These are phyloP conservation scores for Meiosimyza platycephala DNA, from an alignment of 2,888 invertebrate species.

Conservation along the genomic window DNA sequence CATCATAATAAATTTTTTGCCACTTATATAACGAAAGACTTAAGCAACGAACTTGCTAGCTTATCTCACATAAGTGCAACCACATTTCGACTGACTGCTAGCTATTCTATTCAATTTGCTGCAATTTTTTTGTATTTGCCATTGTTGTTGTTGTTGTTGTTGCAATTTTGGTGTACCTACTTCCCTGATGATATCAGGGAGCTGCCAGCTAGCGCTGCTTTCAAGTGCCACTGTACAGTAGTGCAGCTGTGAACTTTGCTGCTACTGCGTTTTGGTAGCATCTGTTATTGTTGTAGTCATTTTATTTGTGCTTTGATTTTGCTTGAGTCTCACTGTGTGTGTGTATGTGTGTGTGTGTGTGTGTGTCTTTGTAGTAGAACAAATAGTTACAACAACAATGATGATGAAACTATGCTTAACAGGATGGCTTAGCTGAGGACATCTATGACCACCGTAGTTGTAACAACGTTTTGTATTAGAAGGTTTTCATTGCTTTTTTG, in stretches of 20 bases:
- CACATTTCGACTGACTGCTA: too few species aligned
- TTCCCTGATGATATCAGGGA: slow-evolving; percentile 28
- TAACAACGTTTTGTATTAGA: slow-evolving; percentile 6
- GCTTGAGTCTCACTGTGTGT: not conserved
- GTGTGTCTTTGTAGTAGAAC: slow-evolving; percentile 1
- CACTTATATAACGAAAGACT: too few species aligned
- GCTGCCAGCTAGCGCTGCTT: slow-evolving; percentile 18
- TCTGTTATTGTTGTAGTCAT: not conserved
- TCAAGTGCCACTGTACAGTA: slow-evolving; percentile 23
- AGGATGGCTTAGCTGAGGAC: slow-evolving; percentile 10
- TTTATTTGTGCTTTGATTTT: slow-evolving; percentile 23
- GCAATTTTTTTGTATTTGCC: not conserved
- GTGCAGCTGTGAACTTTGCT: slow-evolving; percentile 27
- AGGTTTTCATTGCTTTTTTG: not conserved
- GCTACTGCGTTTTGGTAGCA: not conserved
- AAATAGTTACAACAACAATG: slow-evolving; percentile 4
- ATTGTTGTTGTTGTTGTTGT: not conserved
- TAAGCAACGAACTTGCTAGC: too few species aligned
- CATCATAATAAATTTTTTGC: too few species aligned
- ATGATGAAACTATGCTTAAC: not conserved
- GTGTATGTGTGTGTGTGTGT: slow-evolving; percentile 15
- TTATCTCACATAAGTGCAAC: too few species aligned
- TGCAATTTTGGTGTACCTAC: slow-evolving; percentile 32
- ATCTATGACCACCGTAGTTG: slow-evolving; percentile 24
- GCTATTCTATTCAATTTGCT: not conserved